phyloP scores from a whole-genome alignment of 2,113 vertebrate species.

The Rhinogobius similis region DNA sequence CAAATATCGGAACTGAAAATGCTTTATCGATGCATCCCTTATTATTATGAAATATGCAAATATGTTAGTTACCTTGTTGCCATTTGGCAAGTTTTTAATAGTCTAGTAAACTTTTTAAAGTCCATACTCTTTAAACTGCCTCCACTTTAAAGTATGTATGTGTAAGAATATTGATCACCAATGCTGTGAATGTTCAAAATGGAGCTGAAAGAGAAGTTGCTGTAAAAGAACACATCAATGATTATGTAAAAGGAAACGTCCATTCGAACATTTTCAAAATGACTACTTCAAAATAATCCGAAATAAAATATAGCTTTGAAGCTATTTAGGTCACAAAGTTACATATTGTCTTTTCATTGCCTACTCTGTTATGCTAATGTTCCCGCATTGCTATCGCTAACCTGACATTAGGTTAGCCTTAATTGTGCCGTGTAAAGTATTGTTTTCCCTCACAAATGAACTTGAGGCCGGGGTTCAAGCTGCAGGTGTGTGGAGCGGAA shows the following conservation, averaged over 20 bases:
- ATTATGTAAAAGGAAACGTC: neutral
- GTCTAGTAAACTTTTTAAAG: too few species aligned
- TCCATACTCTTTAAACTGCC: too few species aligned
- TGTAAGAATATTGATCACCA: too few species aligned
- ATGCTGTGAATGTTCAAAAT: neutral
- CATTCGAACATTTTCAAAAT: neutral
- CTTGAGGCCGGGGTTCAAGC: conserved; percentile 77
- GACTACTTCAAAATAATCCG: neutral
- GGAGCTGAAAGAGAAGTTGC: too few species aligned
- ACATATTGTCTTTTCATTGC: conserved; percentile 14
- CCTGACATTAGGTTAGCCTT: neutral
- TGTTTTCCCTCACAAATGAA: conserved; percentile 26
- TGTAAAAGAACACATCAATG: too few species aligned
- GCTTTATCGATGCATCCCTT: too few species aligned
- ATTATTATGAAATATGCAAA: too few species aligned
- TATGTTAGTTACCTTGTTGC: too few species aligned
- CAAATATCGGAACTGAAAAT: too few species aligned
- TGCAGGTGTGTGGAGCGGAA: conserved; percentile 93
- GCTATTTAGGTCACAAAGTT: neutral
- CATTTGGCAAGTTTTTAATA: too few species aligned
- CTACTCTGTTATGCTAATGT: neutral
- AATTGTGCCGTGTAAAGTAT: conserved; percentile 2
- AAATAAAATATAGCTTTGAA: neutral
- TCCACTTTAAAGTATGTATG: too few species aligned
- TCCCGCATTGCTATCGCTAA: neutral